Evolutionary conservation across 1,140 invertebrate species (phyloP), one percentile per base, ranked within the genome.

Genomic region (roundworm (Caenorhabditis elegans)): DNA sequence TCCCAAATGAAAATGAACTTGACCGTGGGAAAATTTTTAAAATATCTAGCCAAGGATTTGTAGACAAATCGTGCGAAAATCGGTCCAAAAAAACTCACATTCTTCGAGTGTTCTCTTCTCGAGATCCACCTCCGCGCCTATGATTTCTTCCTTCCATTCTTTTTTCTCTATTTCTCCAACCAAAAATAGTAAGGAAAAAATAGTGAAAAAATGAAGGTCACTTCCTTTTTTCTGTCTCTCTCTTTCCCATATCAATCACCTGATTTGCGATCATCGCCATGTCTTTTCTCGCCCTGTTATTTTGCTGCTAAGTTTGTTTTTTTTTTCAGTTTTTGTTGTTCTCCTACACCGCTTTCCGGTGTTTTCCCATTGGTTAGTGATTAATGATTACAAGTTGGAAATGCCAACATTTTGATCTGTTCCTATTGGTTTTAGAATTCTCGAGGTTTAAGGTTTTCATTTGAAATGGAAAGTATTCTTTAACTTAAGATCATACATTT

Each of bases 181-280:
- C 60, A 39, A 70, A 70, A 70, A 70, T 70, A 70, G 60, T 70
- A 34, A 34, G 34, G 60, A 70, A 39, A n/a, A 39, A 34, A 31
- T 24, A 34, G 34, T 39, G 43, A 70, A 70, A 70, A 43, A 31
- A 70, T 31, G 60, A 70, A 70, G 60, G 34, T 39, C 34, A 39
- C 60, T 70, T 70, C 60, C 60, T 39, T 70, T 24, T n/a, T 13
- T 39, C 6, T 55, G 4, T 55, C 51, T 55, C 22, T 55, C 24
- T 55, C 51, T 19, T 55, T 55, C 26, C 34, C 60, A 11, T 39
- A 70, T 70, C 60, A 70, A 70, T 70, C 60, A 70, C 60, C 34
- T 70, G 60, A 70, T 70, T 70, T 70, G 34, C 60, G 60, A 70
- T 70, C 60, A 70, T 39, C 60, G 60, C 60, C 60, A 43, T 70